Evolutionary conservation across 37 sponge, comb jelly and placozoan genomes (phyloP).

Genomic region (Corticium candelabrum): DNA sequence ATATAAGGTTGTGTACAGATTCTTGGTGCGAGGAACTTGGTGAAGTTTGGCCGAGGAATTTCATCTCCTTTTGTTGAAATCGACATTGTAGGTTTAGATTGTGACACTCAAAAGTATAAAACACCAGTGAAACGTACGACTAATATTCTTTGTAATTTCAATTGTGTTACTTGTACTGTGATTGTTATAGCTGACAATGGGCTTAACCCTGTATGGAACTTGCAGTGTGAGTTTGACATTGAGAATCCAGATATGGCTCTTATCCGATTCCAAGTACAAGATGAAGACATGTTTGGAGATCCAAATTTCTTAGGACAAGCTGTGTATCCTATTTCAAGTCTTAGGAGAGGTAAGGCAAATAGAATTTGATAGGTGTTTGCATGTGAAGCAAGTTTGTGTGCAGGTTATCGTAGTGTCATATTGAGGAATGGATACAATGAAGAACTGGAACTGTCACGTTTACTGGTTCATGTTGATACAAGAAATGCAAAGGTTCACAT

Average conservation of each 20-base stretch:
- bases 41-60: constrained; percentile 64
- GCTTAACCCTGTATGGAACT: constrained; percentile 85
- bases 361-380: background rate
- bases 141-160: background rate
- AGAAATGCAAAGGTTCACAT: background rate
- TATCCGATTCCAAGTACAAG: constrained; percentile 73
- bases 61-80: constrained; percentile 78
- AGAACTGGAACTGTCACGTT: constrained; percentile 79
- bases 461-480: constrained; percentile 54
- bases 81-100: constrained; percentile 68
- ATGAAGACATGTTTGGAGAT: constrained; percentile 94
- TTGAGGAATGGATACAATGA: constrained; percentile 73
- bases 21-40: constrained; percentile 77
- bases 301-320: constrained; percentile 92
- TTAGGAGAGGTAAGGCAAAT: constrained; percentile 28
- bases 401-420: constrained; percentile 83
- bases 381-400: background rate
- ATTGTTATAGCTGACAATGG: constrained; percentile 74
- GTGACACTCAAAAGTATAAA: constrained; percentile 43
- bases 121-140: constrained; percentile 40
- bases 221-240: constrained; percentile 67
- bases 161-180: background rate
- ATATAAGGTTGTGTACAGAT: no score
- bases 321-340: constrained; percentile 57
- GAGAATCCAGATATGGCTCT: constrained; percentile 84